Base-by-base conservation (phyloP, 2,888 invertebrate species). In the Xylophagus ater region DNA sequence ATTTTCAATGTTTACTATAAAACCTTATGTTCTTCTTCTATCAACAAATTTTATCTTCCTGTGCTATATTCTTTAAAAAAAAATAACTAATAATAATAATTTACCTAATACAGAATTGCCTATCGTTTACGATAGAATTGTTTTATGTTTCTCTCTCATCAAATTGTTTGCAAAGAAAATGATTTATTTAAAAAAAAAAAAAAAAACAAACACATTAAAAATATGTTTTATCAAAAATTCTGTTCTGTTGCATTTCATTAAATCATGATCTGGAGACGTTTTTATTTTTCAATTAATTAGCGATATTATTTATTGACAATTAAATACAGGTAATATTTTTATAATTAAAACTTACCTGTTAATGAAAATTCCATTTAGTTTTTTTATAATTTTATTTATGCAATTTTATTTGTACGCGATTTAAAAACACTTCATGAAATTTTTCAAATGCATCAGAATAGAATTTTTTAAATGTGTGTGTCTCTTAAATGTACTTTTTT, bases 51-150 rank as follows among this genome's bases (percentile, higher is more conserved):
- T n/a, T n/a, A n/a, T n/a, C n/a, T n/a, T n/a, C n/a, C n/a, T 37
- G 31, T 37, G 20, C 30, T 37, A 29, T 24, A 24, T 23, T 31
- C 24, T 24, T 10, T 31, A 12, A 10, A 14, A 37, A 34, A 32
- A 28, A 15, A 21, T 26, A 20, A 36, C 14, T 18, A 26, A 24
- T 15, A 26, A 23, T 24, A 29, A 26, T 47, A 53, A 55, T 57
- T 57, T 58, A 56, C 57, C 57, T 58, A 58, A 58, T 58, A 58
- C 57, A 58, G 57, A 58, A 58, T 58, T 58, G 57, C 57, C 56
- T 57, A 55, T 56, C 57, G 53, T 45, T 44, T 42, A 46, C 53
- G 56, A 53, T 56, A 56, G 56, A 45, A 9, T 36, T 19, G 4
- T 12, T 4, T 10, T 17, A 9, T 29, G 34, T 2, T 17, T 34